phyloP scores from a whole-genome alignment of 2,888 invertebrate species.

The Sarcophaga caerulescens region DNA sequence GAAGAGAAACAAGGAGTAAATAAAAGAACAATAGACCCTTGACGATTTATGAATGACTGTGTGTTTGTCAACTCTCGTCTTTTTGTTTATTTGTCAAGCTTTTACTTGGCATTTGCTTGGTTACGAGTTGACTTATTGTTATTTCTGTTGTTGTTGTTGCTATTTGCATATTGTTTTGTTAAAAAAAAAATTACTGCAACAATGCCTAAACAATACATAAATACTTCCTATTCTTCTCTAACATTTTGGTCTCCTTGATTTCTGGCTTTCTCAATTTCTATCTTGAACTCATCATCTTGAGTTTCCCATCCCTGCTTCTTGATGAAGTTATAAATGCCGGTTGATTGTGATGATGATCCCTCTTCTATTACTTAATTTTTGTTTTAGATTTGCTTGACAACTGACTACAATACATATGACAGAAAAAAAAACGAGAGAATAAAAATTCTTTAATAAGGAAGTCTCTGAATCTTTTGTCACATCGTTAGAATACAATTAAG shows the following conservation, averaged over 20 bases:
- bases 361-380: neutral
- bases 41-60: neutral
- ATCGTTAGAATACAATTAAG: conserved; percentile 27
- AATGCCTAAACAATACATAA: neutral
- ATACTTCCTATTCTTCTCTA: neutral
- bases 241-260: too few species aligned
- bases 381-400: conserved; percentile 2
- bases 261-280: too few species aligned
- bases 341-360: too few species aligned
- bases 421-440: too few species aligned
- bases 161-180: conserved; percentile 25
- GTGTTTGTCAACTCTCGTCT: too few species aligned
- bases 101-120: too few species aligned
- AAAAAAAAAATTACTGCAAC: neutral
- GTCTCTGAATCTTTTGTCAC: neutral
- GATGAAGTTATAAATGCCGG: neutral
- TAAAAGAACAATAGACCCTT: neutral
- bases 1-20: neutral
- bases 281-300: neutral
- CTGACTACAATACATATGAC: neutral
- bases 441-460: neutral
- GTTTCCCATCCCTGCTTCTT: neutral
- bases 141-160: neutral
- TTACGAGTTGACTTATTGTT: too few species aligned
- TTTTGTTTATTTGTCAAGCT: too few species aligned